Percentiles rank a stretch among this genome's conserved stretches.
phyloP scores from a whole-genome alignment of 2,888 invertebrate genomes.

The Apamea monoglypha region DNA sequence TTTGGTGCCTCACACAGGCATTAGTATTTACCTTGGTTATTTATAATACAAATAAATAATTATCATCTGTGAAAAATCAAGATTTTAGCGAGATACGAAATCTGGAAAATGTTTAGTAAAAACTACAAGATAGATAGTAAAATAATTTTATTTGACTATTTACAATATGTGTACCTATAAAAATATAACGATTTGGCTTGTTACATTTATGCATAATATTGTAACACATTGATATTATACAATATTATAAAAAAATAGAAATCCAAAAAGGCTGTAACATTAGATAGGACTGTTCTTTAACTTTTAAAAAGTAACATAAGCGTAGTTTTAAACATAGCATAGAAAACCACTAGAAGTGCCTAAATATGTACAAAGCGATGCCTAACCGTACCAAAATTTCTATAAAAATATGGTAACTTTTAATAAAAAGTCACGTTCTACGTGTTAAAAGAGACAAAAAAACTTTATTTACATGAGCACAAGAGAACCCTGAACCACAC shows the following conservation, averaged over 20 bases:
- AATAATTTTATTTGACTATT: conserved; percentile 64
- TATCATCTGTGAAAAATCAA: background rate
- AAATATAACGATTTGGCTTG: conserved; percentile 65
- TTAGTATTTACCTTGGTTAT: background rate
- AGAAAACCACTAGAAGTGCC: conserved; percentile 29
- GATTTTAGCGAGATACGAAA: background rate
- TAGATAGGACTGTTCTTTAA: background rate
- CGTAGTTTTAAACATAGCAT: conserved; percentile 38
- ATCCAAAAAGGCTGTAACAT: conserved; percentile 25
- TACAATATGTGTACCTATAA: conserved; percentile 62
- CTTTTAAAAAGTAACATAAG: conserved; percentile 14
- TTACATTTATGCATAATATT: conserved; percentile 55
- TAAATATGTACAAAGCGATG: conserved; percentile 61
- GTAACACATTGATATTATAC: conserved; percentile 36
- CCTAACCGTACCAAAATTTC: conserved; percentile 24
- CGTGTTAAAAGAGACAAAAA: conserved; percentile 24
- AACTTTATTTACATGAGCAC: conserved; percentile 52
- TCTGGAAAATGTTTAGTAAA: background rate
- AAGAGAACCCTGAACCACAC: conserved; percentile 49
- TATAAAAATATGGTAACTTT: conserved; percentile 52
- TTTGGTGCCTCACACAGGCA: too few relatives aligned
- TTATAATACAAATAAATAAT: background rate
- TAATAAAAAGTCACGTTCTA: conserved; percentile 40
- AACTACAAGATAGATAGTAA: conserved; percentile 21
- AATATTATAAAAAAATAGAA: conserved; percentile 34